phyloP scores from a whole-genome alignment of 2,113 vertebrate species.

The Dasyprocta punctata region DNA sequence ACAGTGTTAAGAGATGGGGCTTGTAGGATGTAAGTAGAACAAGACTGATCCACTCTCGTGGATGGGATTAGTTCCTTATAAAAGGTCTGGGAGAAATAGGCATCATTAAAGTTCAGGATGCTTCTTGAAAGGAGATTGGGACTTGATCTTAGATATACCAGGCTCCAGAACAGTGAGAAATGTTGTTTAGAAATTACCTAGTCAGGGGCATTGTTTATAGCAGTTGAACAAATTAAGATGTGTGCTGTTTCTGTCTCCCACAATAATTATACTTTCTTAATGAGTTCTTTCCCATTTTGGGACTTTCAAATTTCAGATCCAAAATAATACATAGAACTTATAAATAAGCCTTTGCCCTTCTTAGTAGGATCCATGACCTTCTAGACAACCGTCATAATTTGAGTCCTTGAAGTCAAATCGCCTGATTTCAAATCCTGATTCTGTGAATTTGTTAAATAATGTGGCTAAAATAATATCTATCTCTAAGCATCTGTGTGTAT shows the following conservation, averaged over 20 bases:
- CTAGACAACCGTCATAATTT: neutral
- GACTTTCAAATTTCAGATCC: neutral
- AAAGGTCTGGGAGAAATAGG: neutral
- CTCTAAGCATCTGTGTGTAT: neutral
- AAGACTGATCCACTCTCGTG: neutral
- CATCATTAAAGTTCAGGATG: rapidly evolving
- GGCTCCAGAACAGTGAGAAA: neutral
- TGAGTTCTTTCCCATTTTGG: neutral
- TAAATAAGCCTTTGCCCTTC: neutral
- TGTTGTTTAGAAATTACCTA: neutral
- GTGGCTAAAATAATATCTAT: neutral
- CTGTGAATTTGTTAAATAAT: neutral
- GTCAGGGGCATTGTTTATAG: neutral
- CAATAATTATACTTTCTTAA: neutral
- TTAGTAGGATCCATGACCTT: neutral
- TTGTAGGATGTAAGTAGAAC: neutral
- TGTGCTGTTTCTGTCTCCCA: neutral
- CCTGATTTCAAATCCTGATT: neutral
- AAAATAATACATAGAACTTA: neutral
- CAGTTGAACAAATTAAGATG: neutral
- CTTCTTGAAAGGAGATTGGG: neutral
- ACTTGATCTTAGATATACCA: neutral
- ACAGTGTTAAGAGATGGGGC: neutral
- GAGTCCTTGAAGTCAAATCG: neutral
- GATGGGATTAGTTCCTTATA: neutral